Percentiles rank a stretch among this genome's conserved stretches.
Evolutionary conservation across 2,888 invertebrate genomes (phyloP).

Genomic region (Agrochola lota): DNA sequence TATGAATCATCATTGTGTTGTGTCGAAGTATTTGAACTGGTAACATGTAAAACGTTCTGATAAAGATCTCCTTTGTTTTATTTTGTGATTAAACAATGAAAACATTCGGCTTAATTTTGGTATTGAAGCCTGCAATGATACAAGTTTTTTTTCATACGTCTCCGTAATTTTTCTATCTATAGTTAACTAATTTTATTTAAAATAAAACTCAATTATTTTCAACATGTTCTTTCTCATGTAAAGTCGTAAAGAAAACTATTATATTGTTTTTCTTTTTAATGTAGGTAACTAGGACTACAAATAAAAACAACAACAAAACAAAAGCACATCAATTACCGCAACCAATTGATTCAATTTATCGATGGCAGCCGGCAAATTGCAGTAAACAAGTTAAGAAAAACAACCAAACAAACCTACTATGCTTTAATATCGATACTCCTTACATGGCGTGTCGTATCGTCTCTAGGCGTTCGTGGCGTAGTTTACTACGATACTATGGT

Average conservation of each 20-base stretch:
- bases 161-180: neutral
- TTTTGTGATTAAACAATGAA: constrained; percentile 20
- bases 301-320: constrained; percentile 4
- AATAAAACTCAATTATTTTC: too few species aligned
- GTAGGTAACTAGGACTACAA: neutral
- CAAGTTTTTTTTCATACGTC: neutral
- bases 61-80: constrained; percentile 60
- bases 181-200: too few species aligned
- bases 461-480: constrained; percentile 14
- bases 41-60: constrained; percentile 50
- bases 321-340: constrained; percentile 11
- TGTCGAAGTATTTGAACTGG: constrained; percentile 32
- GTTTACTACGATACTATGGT: constrained; percentile 40
- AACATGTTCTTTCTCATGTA: too few species aligned
- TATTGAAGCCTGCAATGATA: neutral
- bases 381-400: constrained; percentile 38
- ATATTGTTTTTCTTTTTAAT: neutral
- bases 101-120: neutral
- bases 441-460: constrained; percentile 7
- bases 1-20: constrained; percentile 54
- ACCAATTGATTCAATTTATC: constrained; percentile 43
- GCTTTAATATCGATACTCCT: constrained; percentile 39
- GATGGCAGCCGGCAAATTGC: constrained; percentile 52
- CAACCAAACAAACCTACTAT: constrained; percentile 25
- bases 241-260: too few species aligned